A percentile compares a stretch with the other conserved stretches of the same genome.
Conservation (phyloP, 2,888 invertebrate genomes). For the Oscheius sp. region DNA sequence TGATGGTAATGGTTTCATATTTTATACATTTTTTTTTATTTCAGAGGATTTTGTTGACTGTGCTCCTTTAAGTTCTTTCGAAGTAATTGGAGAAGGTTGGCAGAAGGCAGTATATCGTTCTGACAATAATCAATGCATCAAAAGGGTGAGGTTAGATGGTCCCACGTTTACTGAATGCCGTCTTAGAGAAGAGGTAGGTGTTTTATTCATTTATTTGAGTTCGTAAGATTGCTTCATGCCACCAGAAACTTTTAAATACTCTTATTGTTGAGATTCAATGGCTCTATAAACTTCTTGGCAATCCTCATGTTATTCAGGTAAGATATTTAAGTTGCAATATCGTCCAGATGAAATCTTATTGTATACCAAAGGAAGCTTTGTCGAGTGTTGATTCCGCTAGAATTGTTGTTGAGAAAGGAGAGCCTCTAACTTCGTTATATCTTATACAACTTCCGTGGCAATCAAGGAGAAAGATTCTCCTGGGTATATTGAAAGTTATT, state of each 20-base stretch:
- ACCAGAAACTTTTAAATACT: neutral
- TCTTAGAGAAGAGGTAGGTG: neutral
- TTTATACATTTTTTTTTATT: no score
- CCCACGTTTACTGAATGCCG: constrained; percentile 9
- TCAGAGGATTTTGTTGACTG: neutral
- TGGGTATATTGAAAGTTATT: neutral
- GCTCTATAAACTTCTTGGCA: neutral
- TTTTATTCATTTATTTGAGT: neutral
- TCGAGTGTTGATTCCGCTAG: neutral
- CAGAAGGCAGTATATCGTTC: constrained; percentile 7
- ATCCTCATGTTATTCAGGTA: neutral
- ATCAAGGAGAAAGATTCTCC: neutral
- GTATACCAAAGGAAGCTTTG: neutral
- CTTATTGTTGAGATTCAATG: neutral
- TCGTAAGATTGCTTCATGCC: neutral
- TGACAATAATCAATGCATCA: neutral
- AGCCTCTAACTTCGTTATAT: neutral
- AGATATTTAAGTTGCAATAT: neutral
- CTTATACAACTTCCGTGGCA: constrained; percentile 8
- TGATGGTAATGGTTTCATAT: no score
- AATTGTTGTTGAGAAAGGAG: constrained; percentile 10
- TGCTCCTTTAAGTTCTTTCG: neutral
- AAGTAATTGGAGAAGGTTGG: constrained; percentile 15
- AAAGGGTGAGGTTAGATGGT: neutral
- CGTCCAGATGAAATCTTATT: constrained; percentile 18